Evolutionary conservation across 2,888 invertebrate species (phyloP).

Genomic region (Elaeidobius kamerunicus): DNA sequence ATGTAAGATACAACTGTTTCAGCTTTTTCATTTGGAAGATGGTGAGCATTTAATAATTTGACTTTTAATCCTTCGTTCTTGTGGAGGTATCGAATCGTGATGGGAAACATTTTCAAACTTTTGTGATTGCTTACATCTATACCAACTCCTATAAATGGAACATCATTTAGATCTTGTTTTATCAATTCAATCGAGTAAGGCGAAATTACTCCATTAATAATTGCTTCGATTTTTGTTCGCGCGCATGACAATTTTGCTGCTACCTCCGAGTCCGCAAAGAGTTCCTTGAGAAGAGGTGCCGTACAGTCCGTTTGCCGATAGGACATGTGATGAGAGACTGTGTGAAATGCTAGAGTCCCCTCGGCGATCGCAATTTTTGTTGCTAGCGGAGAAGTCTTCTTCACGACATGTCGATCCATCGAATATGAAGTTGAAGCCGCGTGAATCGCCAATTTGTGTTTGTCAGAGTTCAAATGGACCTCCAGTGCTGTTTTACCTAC

Average conservation of each 20-base stretch:
- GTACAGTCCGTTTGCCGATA: background rate
- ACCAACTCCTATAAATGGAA: background rate
- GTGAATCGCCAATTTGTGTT: background rate
- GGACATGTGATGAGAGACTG: background rate
- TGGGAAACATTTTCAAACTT: background rate
- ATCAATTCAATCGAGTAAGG: background rate
- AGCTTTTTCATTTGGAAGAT: no score
- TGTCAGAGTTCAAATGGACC: background rate
- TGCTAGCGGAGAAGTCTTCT: background rate
- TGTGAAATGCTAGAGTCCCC: background rate
- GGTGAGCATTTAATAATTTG: background rate
- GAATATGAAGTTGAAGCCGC: background rate
- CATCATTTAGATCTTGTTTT: background rate
- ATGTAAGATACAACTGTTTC: no score
- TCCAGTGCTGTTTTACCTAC: background rate
- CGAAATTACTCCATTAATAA: background rate
- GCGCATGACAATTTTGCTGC: background rate
- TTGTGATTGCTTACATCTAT: background rate
- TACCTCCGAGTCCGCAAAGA: background rate
- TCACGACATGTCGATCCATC: background rate
- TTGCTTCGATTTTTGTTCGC: background rate
- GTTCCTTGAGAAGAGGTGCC: background rate
- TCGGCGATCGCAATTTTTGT: background rate
- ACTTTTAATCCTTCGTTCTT: background rate
- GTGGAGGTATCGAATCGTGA: background rate